phyloP scores from a whole-genome alignment of 2,888 invertebrate genomes.

The Monoplex corrugatus region DNA sequence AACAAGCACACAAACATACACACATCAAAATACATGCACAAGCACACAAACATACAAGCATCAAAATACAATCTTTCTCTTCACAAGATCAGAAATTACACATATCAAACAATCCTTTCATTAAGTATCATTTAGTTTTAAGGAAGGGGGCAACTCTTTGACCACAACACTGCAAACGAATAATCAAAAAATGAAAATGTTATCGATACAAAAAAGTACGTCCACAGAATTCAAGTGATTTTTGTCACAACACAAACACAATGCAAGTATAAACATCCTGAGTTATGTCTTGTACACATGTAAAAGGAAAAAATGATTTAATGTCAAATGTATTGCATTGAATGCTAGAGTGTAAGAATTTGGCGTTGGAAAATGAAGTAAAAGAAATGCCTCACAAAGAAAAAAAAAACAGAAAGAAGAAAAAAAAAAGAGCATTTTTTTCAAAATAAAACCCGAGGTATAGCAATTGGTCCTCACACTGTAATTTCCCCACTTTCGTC shows the following conservation, averaged over 20 bases:
- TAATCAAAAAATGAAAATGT: too few species aligned
- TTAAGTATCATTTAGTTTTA: too few species aligned
- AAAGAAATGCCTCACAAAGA: neutral
- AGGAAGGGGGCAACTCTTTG: too few species aligned
- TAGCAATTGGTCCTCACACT: constrained; percentile 27
- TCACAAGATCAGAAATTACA: too few species aligned
- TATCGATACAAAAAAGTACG: too few species aligned
- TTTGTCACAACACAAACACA: constrained; percentile 15
- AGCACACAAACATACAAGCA: too few species aligned
- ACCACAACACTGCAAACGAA: too few species aligned
- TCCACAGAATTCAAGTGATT: too few species aligned
- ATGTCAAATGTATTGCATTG: constrained; percentile 37
- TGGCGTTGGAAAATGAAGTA: neutral
- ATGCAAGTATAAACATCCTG: constrained; percentile 1
- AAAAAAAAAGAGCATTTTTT: neutral
- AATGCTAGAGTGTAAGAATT: constrained; percentile 27
- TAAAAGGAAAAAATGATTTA: neutral
- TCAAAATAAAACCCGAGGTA: neutral
- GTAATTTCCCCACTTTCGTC: neutral
- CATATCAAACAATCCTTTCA: too few species aligned
- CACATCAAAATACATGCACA: too few species aligned
- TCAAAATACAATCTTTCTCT: too few species aligned
- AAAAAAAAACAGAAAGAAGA: neutral
- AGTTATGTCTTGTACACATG: neutral
- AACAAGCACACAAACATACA: too few species aligned